Evolutionary conservation across 2,888 invertebrate species (phyloP).

Genomic region (Drosophila quinaria): DNA sequence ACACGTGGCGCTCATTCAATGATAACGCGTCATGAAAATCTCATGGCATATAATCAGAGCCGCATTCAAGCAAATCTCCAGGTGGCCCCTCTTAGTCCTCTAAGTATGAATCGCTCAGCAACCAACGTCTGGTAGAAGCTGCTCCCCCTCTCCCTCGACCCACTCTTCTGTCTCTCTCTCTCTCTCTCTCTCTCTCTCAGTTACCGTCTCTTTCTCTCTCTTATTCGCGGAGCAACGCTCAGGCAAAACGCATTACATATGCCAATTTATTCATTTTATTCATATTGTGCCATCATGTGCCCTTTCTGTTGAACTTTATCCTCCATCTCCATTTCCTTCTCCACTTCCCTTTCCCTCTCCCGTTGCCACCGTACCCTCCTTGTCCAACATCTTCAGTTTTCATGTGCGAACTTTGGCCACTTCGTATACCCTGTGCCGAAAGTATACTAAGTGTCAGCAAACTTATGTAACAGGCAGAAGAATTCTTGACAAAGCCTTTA

Average conservation of each 20-base stretch:
- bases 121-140: slow-evolving; percentile 16
- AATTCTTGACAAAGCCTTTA: too few relatives aligned
- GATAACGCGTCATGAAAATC: slow-evolving; percentile 68
- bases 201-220: background rate
- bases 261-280: slow-evolving; percentile 80
- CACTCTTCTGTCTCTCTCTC: background rate
- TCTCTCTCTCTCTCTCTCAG: background rate
- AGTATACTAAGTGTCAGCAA: background rate
- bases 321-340: background rate
- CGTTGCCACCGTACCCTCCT: slow-evolving; percentile 14
- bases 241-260: slow-evolving; percentile 77
- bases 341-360: background rate
- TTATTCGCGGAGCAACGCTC: slow-evolving; percentile 9
- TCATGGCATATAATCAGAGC: slow-evolving; percentile 74
- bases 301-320: background rate
- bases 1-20: slow-evolving; percentile 62
- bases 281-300: slow-evolving; percentile 67
- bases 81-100: slow-evolving; percentile 46
- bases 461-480: too few relatives aligned
- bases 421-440: slow-evolving; percentile 33
- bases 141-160: background rate
- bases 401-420: slow-evolving; percentile 63
- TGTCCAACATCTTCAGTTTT: slow-evolving; percentile 51
- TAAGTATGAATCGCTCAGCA: background rate
- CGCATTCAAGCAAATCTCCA: slow-evolving; percentile 74